Base-by-base conservation (phyloP, 2,888 invertebrate genomes). In the Cordilura impudica region DNA sequence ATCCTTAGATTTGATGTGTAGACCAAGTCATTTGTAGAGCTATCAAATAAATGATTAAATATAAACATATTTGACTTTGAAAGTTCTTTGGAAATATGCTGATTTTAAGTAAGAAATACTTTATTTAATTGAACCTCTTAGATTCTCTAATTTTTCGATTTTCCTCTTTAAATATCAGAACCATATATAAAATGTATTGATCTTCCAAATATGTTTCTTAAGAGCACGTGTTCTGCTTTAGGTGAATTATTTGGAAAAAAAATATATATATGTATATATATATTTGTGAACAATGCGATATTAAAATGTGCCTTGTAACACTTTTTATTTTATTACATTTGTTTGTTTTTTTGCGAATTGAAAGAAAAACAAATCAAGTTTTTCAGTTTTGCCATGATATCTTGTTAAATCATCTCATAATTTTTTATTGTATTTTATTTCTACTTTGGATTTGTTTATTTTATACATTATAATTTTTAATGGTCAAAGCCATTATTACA, bases 401-500 rank as follows among this genome's bases (percentile, higher is more conserved):
- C 78, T 74, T 16, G 58, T 61, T 51, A 74, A 74, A 71, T 61
- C 35, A 78, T 78, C 74, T 78, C 45, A 31, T 47, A 74, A 66
- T 74, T 61, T 70, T 70, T 47, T 7, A 39, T 21, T 29, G 21
- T 14, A 14, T 35, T 12, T 61, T 54, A 49, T 45, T 19, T 39
- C 29, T 2, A 51, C n/a, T 51, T n/a, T n/a, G n/a, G 26, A 19
- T 71, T 63, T 75, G 63, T 69, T 73, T 60, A 65, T 51, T 78
- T 65, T 53, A 69, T 53, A 78, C 65, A 73, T 72, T 72, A 72
- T 60, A 78, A 69, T 69, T 78, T 78, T 78, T 66, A 78, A 78
- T 78, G 74, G 78, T 78, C 78, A 78, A 78, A 78, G 65, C 78
- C 74, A 74, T 78, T 78, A 74, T 78, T 78, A 78, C 66, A 60